A percentile compares a stretch with the other conserved stretches of the same genome.
phyloP scores from a whole-genome alignment of 2,797 vertebrate genomes.

The Vultur gryphus region DNA sequence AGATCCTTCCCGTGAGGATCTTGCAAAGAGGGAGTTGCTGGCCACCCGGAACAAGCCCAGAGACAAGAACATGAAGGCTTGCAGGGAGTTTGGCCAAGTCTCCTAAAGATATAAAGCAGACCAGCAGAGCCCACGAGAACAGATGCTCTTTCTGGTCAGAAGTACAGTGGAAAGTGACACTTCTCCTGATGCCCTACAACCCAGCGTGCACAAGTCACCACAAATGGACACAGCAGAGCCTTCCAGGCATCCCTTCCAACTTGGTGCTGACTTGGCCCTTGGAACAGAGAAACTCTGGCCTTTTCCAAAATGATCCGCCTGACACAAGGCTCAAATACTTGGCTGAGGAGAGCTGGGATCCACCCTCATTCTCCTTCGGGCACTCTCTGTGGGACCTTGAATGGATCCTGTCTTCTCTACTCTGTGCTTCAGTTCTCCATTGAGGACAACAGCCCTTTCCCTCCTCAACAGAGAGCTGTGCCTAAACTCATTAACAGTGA shows the following conservation, averaged over 20 bases:
- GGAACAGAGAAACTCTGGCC: not conserved
- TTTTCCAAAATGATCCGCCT: not conserved
- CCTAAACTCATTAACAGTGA: not conserved
- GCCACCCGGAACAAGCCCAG: not conserved
- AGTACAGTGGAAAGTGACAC: not conserved
- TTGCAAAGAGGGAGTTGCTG: not conserved
- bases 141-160: not conserved
- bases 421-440: not conserved
- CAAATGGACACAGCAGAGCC: not conserved
- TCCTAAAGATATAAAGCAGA: not conserved
- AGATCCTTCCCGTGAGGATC: not conserved
- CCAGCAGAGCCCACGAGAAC: not conserved
- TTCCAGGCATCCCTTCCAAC: not conserved
- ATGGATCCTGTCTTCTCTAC: not conserved
- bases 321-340: not conserved
- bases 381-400: not conserved
- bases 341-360: not conserved
- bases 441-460: not conserved
- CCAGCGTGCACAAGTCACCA: not conserved
- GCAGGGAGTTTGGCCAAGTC: not conserved
- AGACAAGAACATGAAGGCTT: not conserved
- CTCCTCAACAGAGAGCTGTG: not conserved
- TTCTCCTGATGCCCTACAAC: not conserved
- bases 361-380: not conserved
- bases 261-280: not conserved